Base-by-base conservation (phyloP, 2,113 vertebrate genomes). In the Pandion haliaetus region DNA sequence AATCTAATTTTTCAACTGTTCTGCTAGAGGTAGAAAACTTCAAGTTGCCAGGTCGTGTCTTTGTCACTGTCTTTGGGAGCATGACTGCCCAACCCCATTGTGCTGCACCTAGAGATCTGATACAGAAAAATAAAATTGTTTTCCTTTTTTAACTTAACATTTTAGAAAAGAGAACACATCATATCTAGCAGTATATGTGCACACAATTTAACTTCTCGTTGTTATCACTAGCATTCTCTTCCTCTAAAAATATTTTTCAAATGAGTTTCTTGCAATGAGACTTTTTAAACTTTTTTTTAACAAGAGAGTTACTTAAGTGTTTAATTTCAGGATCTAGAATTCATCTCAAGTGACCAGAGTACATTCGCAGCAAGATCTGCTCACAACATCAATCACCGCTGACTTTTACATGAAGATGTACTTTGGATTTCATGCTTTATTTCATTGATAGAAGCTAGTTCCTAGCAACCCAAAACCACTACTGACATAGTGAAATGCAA, bases 1-100 rank as follows among this genome's bases (percentile, higher is more conserved):
- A n/a, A 58, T 34, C 6, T 44, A 15, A 19, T 40, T 61, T 45
- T 32, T 32, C 1, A 54, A 21, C 4, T 72, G 36, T 49, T 69
- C 26, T 47, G 3, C 38, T 36, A 21, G 15, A 79, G 49, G 31
- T 16, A 36, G 36, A 70, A 52, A 72, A 70, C 23, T n/a, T 12
- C 1, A 5, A 55, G 40, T 25, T 54, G 45, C 12, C 45, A 38
- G 42, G 18, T 55, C 1, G 0, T 10, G 10, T 19, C 29, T 44
- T 28, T 17, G 31, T 54, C 38, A 28, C 29, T 21, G 26, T 28
- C 44, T 38, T 67, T 16, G 57, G 25, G 34, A 95, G 21, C 21
- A 44, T 0, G 0, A 36, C 10, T 32, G 36, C 10, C 25, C 59
- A 72, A 62, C 36, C 2, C 12, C 40, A 8, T 23, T 12, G 74